phyloP scores from a whole-genome alignment of 2,113 vertebrate species.

The Myrmophylax atrothorax region DNA sequence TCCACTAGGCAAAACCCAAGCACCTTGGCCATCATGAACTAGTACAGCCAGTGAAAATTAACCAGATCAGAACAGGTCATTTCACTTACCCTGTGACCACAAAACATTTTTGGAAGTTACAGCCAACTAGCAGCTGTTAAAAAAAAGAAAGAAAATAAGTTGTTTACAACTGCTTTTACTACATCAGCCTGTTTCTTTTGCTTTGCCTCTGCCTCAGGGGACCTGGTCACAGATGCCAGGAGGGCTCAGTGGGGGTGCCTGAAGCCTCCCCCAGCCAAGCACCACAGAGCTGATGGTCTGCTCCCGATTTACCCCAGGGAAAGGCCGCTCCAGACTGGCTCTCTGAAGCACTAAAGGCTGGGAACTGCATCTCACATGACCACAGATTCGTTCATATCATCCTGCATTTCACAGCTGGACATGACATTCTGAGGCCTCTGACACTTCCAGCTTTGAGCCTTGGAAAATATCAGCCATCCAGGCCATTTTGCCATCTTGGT shows the following conservation, averaged over 20 bases:
- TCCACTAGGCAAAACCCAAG: background rate
- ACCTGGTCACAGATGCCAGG: background rate
- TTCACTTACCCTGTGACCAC: background rate
- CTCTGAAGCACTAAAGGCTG: background rate
- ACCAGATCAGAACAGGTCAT: background rate
- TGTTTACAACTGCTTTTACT: background rate
- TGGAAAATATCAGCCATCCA: background rate
- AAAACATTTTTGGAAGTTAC: background rate
- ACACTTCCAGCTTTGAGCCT: background rate
- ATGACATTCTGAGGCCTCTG: background rate
- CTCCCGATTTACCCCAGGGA: background rate
- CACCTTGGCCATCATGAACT: background rate
- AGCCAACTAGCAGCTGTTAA: background rate
- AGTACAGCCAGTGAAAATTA: background rate
- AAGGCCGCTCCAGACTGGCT: background rate
- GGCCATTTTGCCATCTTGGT: background rate
- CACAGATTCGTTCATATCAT: background rate
- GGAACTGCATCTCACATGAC: background rate
- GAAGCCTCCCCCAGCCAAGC: background rate
- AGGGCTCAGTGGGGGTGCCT: background rate
- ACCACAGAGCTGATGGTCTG: background rate
- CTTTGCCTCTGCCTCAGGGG: background rate
- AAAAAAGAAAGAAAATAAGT: background rate
- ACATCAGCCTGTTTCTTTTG: background rate
- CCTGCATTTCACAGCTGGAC: background rate